These are phyloP conservation scores for Matsumyia berberina DNA, from an alignment of 2,888 invertebrate genomes.

Conservation along the genomic window DNA sequence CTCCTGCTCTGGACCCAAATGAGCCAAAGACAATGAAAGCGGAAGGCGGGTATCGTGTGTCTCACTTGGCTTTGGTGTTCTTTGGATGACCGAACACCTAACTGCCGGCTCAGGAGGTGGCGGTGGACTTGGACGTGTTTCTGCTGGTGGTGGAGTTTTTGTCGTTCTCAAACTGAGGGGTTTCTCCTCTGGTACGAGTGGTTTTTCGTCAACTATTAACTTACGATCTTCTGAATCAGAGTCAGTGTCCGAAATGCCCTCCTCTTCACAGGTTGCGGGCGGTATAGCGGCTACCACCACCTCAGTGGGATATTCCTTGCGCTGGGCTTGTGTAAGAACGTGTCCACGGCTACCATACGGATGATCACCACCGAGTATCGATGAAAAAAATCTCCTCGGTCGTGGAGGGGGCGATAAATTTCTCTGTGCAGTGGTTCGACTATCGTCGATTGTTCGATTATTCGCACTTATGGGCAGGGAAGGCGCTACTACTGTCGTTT, in stretches of 20 bases:
- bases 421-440: constrained; percentile 46
- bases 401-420: constrained; percentile 80
- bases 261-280: constrained; percentile 36
- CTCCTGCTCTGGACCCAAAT: constrained; percentile 90
- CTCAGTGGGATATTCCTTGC: constrained; percentile 89
- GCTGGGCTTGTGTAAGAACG: constrained; percentile 92
- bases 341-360: constrained; percentile 92
- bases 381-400: constrained; percentile 90
- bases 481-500: constrained; percentile 31
- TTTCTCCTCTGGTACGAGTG: constrained; percentile 87
- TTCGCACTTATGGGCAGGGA: constrained; percentile 54
- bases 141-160: constrained; percentile 84
- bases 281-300: constrained; percentile 75
- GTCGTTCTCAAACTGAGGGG: constrained; percentile 86
- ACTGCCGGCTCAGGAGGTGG: constrained; percentile 88
- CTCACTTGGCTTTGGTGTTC: constrained; percentile 87
- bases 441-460: constrained; percentile 57
- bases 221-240: constrained; percentile 86
- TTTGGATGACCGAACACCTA: constrained; percentile 92
- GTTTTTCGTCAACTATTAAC: constrained; percentile 88
- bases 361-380: constrained; percentile 91
- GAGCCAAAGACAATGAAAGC: constrained; percentile 84
- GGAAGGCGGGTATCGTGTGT: constrained; percentile 85
- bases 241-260: constrained; percentile 80
- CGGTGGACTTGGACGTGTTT: constrained; percentile 85